Evolutionary conservation across 1,140 invertebrate genomes (phyloP).

Genomic region (Plectrocnemia conspersa): DNA sequence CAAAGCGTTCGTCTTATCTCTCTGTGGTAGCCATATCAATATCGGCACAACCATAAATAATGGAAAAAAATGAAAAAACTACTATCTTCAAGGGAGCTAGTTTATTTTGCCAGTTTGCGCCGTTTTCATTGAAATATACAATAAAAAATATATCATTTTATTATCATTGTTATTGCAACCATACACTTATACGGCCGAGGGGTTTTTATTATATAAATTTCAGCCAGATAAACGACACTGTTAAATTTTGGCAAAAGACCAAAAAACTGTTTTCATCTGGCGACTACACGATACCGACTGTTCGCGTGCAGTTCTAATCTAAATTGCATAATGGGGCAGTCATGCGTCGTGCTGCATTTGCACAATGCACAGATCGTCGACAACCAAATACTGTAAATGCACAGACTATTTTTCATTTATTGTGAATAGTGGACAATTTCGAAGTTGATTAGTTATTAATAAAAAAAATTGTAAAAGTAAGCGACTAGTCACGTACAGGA

Average conservation of each 20-base stretch:
- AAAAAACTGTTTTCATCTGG: background rate
- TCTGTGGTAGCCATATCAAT: constrained; percentile 23
- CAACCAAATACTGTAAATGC: too few relatives aligned
- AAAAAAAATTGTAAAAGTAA: too few relatives aligned
- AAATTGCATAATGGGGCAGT: constrained; percentile 19
- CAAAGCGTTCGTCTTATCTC: background rate
- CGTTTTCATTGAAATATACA: constrained; percentile 33
- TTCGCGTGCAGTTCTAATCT: constrained; percentile 9
- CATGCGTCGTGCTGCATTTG: constrained; percentile 2
- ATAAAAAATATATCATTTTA: too few relatives aligned
- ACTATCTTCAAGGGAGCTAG: constrained; percentile 9
- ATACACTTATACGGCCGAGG: too few relatives aligned
- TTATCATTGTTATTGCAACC: too few relatives aligned
- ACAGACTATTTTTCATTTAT: too few relatives aligned
- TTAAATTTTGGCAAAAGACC: constrained; percentile 1
- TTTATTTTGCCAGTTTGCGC: constrained; percentile 24
- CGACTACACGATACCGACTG: background rate
- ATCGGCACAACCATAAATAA: constrained; percentile 34
- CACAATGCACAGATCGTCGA: background rate
- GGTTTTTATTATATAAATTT: background rate
- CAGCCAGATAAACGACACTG: background rate
- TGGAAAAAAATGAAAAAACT: constrained; percentile 24
- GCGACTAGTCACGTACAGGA: too few relatives aligned
- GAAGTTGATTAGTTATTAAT: too few relatives aligned
- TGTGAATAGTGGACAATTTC: too few relatives aligned